phyloP scores from a whole-genome alignment of 2,888 invertebrate genomes.

The Agrochola lota region DNA sequence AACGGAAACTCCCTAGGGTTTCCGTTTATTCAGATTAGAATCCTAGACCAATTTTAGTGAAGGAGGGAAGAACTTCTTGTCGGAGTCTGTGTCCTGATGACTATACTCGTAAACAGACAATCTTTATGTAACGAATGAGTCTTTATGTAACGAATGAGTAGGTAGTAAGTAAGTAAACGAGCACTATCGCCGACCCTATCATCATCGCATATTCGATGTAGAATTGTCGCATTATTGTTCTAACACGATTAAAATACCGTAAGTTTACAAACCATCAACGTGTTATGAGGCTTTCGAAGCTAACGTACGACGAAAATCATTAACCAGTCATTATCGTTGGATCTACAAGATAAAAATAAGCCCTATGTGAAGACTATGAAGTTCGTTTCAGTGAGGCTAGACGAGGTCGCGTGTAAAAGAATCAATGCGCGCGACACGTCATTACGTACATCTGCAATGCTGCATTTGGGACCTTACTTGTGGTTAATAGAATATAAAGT shows the following conservation, averaged over 20 bases:
- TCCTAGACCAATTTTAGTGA: not conserved
- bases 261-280: not conserved
- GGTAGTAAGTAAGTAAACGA: not conserved
- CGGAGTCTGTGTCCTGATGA: not conserved
- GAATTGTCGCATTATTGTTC: too few species aligned
- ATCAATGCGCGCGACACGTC: constrained; percentile 55
- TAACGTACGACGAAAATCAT: not conserved
- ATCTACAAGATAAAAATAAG: constrained; percentile 5
- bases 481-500: not conserved
- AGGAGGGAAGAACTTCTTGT: not conserved
- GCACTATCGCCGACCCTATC: not conserved
- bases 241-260: not conserved
- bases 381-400: constrained; percentile 2
- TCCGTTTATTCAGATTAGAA: not conserved
- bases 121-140: not conserved
- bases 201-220: not conserved
- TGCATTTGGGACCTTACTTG: constrained; percentile 46
- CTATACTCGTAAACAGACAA: too few species aligned
- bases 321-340: not conserved
- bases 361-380: constrained; percentile 12
- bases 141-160: not conserved
- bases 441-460: constrained; percentile 63
- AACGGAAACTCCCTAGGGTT: not conserved
- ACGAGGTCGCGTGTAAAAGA: constrained; percentile 30
- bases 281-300: not conserved